A percentile compares a stretch with the other conserved stretches of the same genome.
These are phyloP conservation scores for Lepidothrix coronata DNA, from an alignment of 2,113 vertebrate genomes.

Conservation along the genomic window DNA sequence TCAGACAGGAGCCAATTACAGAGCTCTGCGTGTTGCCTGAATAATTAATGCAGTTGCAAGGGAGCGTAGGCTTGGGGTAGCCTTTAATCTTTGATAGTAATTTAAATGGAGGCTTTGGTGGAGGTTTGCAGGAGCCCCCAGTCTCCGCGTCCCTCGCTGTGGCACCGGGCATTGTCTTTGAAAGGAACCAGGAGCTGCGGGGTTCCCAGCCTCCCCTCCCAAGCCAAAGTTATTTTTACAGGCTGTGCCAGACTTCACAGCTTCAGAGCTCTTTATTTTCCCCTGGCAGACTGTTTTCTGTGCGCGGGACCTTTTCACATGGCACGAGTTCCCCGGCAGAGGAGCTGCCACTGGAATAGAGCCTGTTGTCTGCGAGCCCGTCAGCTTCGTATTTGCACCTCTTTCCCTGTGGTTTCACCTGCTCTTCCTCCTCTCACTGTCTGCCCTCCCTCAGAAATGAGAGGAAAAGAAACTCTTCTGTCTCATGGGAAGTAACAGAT, in stretches of 20 bases:
- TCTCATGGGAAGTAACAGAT: neutral
- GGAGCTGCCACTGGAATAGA: neutral
- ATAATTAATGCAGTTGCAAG: constrained; percentile 37
- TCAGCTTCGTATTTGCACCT: neutral
- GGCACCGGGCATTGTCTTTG: neutral
- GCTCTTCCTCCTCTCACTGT: neutral
- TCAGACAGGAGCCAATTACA: constrained; percentile 48
- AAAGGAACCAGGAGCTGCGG: neutral
- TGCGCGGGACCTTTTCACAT: neutral
- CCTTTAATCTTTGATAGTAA: constrained; percentile 11
- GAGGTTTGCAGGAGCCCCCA: neutral
- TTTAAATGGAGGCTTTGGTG: neutral
- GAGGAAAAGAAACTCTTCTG: neutral
- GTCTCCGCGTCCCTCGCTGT: neutral
- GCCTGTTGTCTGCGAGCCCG: neutral
- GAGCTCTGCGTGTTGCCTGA: constrained; percentile 30
- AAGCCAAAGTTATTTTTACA: neutral
- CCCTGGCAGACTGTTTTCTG: neutral
- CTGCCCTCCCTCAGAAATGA: neutral
- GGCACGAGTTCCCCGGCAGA: neutral
- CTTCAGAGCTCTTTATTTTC: constrained; percentile 9
- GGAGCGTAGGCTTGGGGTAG: neutral
- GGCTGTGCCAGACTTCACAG: neutral
- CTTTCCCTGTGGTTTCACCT: neutral
- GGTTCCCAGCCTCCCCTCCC: neutral